Conservation (phyloP, 2,797 vertebrate species). For the Semaprochilodus insignis region DNA sequence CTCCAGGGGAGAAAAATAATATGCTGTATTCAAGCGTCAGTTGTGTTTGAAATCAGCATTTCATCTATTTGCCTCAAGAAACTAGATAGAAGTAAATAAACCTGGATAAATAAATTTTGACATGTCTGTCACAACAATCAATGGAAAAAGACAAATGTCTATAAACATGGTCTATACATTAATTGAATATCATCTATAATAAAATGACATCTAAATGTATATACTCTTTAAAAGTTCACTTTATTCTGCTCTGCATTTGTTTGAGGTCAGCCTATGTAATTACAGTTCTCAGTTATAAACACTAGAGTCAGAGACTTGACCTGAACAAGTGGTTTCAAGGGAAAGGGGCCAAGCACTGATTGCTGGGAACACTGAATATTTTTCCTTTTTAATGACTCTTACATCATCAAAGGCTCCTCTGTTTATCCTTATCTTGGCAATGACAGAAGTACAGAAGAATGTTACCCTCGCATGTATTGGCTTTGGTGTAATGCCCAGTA, state of each 20-base stretch:
- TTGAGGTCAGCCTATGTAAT: neutral
- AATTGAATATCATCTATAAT: neutral
- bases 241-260: conserved; percentile 41
- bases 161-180: neutral
- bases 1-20: neutral
- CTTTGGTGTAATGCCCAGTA: neutral
- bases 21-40: neutral
- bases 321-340: conserved; percentile 25
- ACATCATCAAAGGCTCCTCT: conserved; percentile 23
- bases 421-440: conserved; percentile 6
- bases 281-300: conserved; percentile 33
- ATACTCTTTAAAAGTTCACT: neutral
- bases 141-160: too few relatives aligned
- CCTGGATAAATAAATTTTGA: too few relatives aligned
- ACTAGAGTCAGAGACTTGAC: conserved; percentile 5
- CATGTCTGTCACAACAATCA: too few relatives aligned
- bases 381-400: conserved; percentile 15
- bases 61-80: neutral
- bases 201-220: neutral
- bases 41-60: neutral
- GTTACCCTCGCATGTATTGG: neutral
- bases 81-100: too few relatives aligned
- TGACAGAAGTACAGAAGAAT: conserved; percentile 14
- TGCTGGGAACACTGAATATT: conserved; percentile 20
- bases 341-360: conserved; percentile 32